Evolutionary conservation across 2,113 vertebrate genomes (phyloP).

Genomic region (Ciconia boyciana): DNA sequence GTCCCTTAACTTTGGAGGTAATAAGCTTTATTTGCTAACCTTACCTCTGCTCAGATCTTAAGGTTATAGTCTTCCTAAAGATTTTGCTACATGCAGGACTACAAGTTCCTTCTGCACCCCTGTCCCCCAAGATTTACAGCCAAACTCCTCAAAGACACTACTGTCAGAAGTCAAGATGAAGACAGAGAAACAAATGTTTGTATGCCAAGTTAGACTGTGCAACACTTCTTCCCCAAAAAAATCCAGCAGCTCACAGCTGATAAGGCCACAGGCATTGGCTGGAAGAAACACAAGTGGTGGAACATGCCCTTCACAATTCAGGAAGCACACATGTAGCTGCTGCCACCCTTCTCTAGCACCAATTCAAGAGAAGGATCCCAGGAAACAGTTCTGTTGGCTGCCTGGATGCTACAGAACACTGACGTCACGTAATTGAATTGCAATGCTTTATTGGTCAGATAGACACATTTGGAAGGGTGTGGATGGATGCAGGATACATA

Average conservation of each 20-base stretch:
- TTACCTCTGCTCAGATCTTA: not conserved
- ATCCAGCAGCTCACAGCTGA: not conserved
- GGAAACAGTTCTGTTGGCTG: not conserved
- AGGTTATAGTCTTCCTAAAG: not conserved
- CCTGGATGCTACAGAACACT: not conserved
- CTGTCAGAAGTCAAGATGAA: not conserved
- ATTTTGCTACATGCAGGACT: not conserved
- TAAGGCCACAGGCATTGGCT: not conserved
- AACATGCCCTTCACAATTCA: not conserved
- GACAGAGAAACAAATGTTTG: not conserved
- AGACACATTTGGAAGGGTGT: not conserved
- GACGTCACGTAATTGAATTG: not conserved
- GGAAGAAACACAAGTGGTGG: not conserved
- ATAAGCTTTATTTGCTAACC: not conserved
- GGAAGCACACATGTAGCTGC: not conserved
- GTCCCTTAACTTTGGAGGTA: not conserved
- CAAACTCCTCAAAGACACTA: not conserved
- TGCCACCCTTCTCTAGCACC: not conserved
- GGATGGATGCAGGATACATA: not conserved
- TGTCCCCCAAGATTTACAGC: not conserved
- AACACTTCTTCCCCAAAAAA: not conserved
- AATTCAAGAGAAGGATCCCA: not conserved
- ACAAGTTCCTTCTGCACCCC: not conserved
- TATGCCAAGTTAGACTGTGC: not conserved
- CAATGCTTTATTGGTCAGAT: not conserved